Conservation (phyloP, 2,113 vertebrate species). For the Sakesphorus luctuosus region DNA sequence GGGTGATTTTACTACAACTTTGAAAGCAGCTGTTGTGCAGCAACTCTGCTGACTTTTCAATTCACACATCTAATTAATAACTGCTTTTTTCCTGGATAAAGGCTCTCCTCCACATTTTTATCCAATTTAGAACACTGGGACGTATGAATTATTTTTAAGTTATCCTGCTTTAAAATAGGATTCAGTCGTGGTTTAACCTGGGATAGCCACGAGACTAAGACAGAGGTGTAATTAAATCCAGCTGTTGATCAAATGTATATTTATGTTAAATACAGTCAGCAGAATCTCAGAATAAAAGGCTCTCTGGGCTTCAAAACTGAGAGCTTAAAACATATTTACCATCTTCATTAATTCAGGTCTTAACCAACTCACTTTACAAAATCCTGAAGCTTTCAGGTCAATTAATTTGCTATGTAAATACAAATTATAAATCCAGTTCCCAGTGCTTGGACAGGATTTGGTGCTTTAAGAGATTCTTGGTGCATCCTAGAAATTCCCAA, state of each 20-base stretch:
- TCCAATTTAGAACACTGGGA: neutral
- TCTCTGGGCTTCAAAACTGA: neutral
- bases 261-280: neutral
- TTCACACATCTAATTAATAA: constrained; percentile 11
- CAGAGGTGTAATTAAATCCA: neutral
- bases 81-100: neutral
- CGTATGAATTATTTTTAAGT: neutral
- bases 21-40: neutral
- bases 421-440: constrained; percentile 36
- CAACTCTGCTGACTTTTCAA: neutral
- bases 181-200: neutral
- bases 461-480: constrained; percentile 27
- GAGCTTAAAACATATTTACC: constrained; percentile 28
- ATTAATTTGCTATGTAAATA: constrained; percentile 30
- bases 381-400: constrained; percentile 52
- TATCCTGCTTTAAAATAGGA: neutral
- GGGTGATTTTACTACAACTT: neutral
- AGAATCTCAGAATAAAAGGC: neutral
- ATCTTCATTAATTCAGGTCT: constrained; percentile 59
- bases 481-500: constrained; percentile 50
- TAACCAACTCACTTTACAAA: constrained; percentile 35
- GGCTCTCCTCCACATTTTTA: neutral
- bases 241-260: neutral
- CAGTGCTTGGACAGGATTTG: constrained; percentile 34
- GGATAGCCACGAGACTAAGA: neutral